phyloP scores from a whole-genome alignment of 2,797 vertebrate genomes.

The Halcyon smyrnensis region DNA sequence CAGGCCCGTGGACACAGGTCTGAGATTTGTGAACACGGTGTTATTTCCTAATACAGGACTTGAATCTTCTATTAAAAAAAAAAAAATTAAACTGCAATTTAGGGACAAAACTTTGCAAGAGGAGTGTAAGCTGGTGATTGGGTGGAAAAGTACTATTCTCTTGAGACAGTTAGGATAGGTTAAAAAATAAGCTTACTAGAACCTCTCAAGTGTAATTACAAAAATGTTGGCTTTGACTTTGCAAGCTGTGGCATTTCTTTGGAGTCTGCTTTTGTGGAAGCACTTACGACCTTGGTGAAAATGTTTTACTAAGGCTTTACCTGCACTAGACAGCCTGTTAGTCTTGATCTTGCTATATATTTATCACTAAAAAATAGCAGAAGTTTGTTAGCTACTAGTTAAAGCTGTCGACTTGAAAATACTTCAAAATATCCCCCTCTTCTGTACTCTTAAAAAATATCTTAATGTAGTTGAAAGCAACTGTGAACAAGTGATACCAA shows the following conservation, averaged over 20 bases:
- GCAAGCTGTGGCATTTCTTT: not conserved
- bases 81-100: not conserved
- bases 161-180: not conserved
- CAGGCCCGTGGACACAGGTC: not conserved
- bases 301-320: not conserved
- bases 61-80: not conserved
- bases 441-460: not conserved
- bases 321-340: not conserved
- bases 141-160: not conserved
- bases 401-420: not conserved
- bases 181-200: slow-evolving; percentile 5
- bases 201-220: not conserved
- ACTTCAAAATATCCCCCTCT: not conserved
- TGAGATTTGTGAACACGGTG: not conserved
- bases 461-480: not conserved
- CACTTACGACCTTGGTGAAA: not conserved
- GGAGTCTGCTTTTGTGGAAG: not conserved
- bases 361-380: not conserved
- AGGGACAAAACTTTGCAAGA: not conserved
- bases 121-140: not conserved
- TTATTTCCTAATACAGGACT: not conserved
- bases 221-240: not conserved
- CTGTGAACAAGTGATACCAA: not conserved
- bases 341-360: not conserved
- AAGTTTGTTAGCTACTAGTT: not conserved